These are phyloP conservation scores for Lucilia cuprina DNA, from an alignment of 1,140 invertebrate genomes.

Conservation along the genomic window DNA sequence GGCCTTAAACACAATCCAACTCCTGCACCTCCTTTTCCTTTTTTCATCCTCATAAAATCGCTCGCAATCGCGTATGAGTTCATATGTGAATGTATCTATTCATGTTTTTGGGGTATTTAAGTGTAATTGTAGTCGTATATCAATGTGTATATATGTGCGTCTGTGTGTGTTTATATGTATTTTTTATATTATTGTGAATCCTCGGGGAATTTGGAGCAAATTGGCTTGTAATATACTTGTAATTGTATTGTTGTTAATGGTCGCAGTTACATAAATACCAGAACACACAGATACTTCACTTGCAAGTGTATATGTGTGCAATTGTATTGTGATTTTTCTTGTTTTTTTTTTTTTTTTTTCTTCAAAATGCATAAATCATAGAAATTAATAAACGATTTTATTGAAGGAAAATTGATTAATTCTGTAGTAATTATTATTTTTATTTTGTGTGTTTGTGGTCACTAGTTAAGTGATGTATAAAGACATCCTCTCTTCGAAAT, in stretches of 20 bases:
- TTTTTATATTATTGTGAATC: slow-evolving; percentile 7
- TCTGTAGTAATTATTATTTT: too few relatives aligned
- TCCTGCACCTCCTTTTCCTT: background rate
- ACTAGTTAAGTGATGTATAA: too few relatives aligned
- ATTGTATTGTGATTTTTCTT: background rate
- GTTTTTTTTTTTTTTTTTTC: background rate
- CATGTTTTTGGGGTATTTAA: background rate
- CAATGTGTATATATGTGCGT: background rate
- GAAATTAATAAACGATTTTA: background rate
- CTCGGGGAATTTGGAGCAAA: slow-evolving; percentile 19
- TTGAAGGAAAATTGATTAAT: background rate
- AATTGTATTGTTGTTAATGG: slow-evolving; percentile 31
- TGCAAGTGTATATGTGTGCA: background rate
- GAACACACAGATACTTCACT: background rate
- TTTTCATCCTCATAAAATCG: background rate
- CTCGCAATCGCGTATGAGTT: background rate
- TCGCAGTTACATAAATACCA: slow-evolving; percentile 4
- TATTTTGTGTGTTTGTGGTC: too few relatives aligned
- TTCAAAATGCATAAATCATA: background rate
- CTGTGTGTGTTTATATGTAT: background rate
- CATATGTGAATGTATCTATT: background rate
- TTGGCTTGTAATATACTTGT: slow-evolving; percentile 31
- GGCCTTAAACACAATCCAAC: background rate
- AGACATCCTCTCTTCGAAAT: too few relatives aligned
- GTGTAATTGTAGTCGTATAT: background rate